Evolutionary conservation across 2,797 vertebrate species (phyloP).

Genomic region (Margarornis squamiger): DNA sequence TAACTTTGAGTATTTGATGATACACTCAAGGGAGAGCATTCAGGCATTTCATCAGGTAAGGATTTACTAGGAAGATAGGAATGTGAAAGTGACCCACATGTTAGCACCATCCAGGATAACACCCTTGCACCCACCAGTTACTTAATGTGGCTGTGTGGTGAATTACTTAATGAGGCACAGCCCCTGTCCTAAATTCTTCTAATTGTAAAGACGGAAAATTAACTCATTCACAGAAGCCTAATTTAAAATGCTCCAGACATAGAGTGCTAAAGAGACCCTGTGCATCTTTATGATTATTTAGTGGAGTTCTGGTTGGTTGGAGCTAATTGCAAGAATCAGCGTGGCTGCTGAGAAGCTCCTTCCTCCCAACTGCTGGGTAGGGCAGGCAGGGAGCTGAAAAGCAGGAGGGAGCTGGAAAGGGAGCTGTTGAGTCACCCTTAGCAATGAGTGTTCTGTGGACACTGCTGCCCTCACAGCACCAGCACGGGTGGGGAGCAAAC

Average conservation of each 20-base stretch:
- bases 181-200: background rate
- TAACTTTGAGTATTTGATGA: background rate
- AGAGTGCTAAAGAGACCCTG: background rate
- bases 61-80: background rate
- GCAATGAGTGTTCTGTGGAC: background rate
- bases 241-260: background rate
- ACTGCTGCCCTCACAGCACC: background rate
- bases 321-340: background rate
- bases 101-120: background rate
- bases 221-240: background rate
- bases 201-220: background rate
- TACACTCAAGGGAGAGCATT: background rate
- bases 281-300: background rate
- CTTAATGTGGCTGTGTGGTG: background rate
- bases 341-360: background rate
- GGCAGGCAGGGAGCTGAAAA: background rate
- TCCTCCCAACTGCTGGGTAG: background rate
- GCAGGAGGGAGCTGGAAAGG: background rate
- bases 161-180: background rate
- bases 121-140: background rate
- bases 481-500: background rate
- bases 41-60: background rate
- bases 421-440: background rate
- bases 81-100: background rate
- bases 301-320: background rate